Percentiles rank a stretch among this genome's conserved stretches.
phyloP scores from a whole-genome alignment of 2,797 vertebrate genomes.

The Odontamblyopus rebecca region DNA sequence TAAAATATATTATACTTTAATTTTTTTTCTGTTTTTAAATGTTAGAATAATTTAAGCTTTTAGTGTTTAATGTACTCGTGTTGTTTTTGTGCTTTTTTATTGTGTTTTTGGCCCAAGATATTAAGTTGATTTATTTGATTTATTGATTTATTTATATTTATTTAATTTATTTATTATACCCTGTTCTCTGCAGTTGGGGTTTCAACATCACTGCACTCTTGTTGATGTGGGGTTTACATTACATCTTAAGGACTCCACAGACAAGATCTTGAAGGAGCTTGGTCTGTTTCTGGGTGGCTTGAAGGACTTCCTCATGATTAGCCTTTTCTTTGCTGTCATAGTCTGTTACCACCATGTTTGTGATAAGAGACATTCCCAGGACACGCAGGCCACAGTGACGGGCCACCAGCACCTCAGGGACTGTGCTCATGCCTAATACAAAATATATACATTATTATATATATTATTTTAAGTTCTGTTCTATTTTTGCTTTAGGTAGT shows the following conservation, averaged over 20 bases:
- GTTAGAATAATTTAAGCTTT: background rate
- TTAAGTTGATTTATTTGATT: background rate
- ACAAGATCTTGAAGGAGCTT: constrained; percentile 72
- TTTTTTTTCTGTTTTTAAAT: background rate
- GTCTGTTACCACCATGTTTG: constrained; percentile 81
- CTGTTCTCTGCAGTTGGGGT: background rate
- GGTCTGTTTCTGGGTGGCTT: constrained; percentile 58
- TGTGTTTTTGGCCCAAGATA: background rate
- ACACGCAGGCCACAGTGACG: constrained; percentile 85
- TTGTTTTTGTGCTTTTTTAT: too few relatives aligned
- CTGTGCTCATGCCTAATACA: constrained; percentile 85
- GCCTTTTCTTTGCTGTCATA: constrained; percentile 72
- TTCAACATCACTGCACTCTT: background rate
- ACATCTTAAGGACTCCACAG: constrained; percentile 61
- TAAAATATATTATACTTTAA: background rate
- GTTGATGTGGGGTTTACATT: constrained; percentile 34
- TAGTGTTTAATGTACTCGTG: background rate
- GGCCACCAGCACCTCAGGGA: constrained; percentile 86
- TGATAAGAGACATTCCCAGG: constrained; percentile 86
- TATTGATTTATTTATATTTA: too few relatives aligned
- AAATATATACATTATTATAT: background rate
- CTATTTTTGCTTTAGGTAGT: background rate
- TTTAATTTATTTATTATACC: background rate
- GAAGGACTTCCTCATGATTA: constrained; percentile 82
- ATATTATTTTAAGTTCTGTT: background rate